These are phyloP conservation scores for Scolanthus callimorphus DNA, from an alignment of 92 coral and sea anemone species.

Conservation along the genomic window DNA sequence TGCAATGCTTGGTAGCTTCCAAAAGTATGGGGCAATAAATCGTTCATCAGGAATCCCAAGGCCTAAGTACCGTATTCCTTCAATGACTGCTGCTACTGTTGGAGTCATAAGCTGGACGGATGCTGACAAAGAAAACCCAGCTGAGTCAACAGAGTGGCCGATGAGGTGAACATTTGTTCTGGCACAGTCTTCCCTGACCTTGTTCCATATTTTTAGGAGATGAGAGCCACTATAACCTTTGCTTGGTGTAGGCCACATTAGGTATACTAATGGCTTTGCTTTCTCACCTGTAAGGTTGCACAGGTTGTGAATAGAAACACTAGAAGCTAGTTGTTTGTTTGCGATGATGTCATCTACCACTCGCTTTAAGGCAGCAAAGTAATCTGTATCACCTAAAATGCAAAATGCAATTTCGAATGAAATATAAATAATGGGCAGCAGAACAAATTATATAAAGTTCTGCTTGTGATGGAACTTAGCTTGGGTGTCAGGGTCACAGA, in stretches of 20 bases:
- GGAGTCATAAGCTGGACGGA: conserved; percentile 28
- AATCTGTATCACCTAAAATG: conserved; percentile 26
- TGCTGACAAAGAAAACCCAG: conserved; percentile 39
- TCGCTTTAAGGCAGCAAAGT: conserved; percentile 27
- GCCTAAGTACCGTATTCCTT: conserved; percentile 8
- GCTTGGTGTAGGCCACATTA: conserved; percentile 28
- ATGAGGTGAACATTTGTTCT: conserved; percentile 16
- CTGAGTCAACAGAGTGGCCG: conserved; percentile 37
- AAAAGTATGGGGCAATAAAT: conserved; percentile 9
- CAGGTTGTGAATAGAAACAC: conserved; percentile 27
- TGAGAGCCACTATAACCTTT: conserved; percentile 32
- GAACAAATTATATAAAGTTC: too few species aligned
- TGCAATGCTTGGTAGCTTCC: conserved; percentile 16
- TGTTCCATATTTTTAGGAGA: conserved; percentile 25
- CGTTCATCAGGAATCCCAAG: conserved; percentile 15
- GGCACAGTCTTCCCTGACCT: conserved; percentile 11
- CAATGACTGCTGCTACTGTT: conserved; percentile 6
- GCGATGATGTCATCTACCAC: conserved; percentile 12
- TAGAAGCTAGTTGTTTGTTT: conserved; percentile 21
- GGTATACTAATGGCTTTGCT: conserved; percentile 21
- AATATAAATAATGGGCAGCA: too few species aligned
- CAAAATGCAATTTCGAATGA: too few species aligned
- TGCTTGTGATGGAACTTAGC: too few species aligned
- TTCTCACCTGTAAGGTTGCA: conserved; percentile 12
- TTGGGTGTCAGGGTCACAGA: too few species aligned